phyloP scores from a whole-genome alignment of 2,888 invertebrate species.

The Lottia scabra region DNA sequence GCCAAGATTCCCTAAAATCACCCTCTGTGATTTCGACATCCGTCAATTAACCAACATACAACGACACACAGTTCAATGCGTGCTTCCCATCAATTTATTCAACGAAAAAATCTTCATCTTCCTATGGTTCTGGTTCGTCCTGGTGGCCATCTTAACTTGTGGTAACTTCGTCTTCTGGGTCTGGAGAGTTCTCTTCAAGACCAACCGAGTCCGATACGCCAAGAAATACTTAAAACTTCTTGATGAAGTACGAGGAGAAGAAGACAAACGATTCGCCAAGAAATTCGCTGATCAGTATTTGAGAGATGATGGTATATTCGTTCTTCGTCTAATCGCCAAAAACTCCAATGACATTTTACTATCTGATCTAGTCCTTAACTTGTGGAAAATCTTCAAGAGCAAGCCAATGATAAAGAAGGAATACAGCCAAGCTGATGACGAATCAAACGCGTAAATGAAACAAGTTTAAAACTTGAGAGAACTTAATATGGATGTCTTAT shows the following conservation, averaged over 20 bases:
- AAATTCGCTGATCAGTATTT: slow-evolving; percentile 57
- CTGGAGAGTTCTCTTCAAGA: slow-evolving; percentile 50
- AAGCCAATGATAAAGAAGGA: slow-evolving; percentile 53
- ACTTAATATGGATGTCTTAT: background rate
- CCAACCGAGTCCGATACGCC: slow-evolving; percentile 50
- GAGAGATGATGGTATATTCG: slow-evolving; percentile 56
- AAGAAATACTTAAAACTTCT: slow-evolving; percentile 59
- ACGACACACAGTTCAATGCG: slow-evolving; percentile 58
- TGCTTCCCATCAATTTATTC: slow-evolving; percentile 60
- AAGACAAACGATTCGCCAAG: slow-evolving; percentile 56
- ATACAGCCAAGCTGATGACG: background rate
- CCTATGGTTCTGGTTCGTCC: slow-evolving; percentile 62
- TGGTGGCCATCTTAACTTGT: slow-evolving; percentile 50
- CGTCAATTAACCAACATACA: slow-evolving; percentile 60
- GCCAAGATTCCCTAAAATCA: slow-evolving; percentile 54
- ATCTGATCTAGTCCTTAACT: slow-evolving; percentile 51
- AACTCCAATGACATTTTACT: slow-evolving; percentile 61
- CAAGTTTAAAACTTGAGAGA: background rate
- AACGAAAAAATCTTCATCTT: slow-evolving; percentile 63
- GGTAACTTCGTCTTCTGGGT: slow-evolving; percentile 60
- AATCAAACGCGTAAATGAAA: background rate
- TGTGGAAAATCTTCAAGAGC: slow-evolving; percentile 53
- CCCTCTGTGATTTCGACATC: slow-evolving; percentile 59
- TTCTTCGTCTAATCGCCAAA: slow-evolving; percentile 56
- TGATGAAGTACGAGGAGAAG: slow-evolving; percentile 49